A percentile compares a stretch with the other conserved stretches of the same genome.
phyloP scores from a whole-genome alignment of 2,797 vertebrate genomes.

The Hypotaenidia philippensis region DNA sequence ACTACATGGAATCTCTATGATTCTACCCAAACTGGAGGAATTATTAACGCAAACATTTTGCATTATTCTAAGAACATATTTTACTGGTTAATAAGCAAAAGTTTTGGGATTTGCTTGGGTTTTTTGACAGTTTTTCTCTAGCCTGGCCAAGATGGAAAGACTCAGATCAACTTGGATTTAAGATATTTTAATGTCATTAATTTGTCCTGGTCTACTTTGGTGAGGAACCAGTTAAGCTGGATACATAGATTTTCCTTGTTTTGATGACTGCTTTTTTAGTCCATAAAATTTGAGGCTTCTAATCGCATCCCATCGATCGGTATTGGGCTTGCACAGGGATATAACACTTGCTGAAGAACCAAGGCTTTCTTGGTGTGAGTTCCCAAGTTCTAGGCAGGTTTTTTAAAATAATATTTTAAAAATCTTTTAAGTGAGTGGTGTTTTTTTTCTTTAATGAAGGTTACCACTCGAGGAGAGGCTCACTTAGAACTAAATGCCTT shows the following conservation, averaged over 20 bases:
- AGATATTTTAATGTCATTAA: not conserved
- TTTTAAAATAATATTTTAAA: not conserved
- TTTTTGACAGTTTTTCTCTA: not conserved
- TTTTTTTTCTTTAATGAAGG: conserved; percentile 78
- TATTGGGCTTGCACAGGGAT: not conserved
- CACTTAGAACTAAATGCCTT: conserved; percentile 98
- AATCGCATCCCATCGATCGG: not conserved
- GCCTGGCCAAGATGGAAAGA: not conserved
- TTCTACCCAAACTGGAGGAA: not conserved
- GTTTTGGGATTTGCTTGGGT: not conserved
- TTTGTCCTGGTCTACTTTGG: not conserved
- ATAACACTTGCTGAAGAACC: not conserved
- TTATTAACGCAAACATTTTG: not conserved
- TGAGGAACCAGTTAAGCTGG: not conserved
- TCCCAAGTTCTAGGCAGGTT: not conserved
- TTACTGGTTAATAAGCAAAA: not conserved
- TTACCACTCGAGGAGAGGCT: conserved; percentile 91
- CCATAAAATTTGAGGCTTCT: not conserved
- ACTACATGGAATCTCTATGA: not conserved
- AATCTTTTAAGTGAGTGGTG: not conserved
- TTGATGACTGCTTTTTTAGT: not conserved
- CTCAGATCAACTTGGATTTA: not conserved
- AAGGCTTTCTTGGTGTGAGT: not conserved
- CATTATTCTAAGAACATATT: not conserved
- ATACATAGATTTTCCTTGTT: not conserved